These are phyloP conservation scores for Sicus ferrugineus DNA, from an alignment of 2,888 invertebrate species.

Conservation along the genomic window DNA sequence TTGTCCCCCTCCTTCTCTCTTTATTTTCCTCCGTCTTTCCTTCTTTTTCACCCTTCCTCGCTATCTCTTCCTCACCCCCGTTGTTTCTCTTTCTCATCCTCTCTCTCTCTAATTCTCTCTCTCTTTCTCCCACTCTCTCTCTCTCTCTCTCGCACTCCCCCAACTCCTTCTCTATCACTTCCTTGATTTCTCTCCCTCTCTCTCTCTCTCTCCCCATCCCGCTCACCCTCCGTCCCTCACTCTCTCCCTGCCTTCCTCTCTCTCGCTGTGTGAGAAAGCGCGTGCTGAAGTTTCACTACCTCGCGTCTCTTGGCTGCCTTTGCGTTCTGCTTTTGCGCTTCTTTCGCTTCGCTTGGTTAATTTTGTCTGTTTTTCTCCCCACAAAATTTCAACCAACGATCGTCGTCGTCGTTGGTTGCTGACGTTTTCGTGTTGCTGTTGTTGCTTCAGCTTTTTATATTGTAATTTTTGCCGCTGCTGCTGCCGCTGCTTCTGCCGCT, in stretches of 20 bases:
- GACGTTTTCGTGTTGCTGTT: not conserved
- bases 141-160: not conserved
- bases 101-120: too few relatives aligned
- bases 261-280: too few relatives aligned
- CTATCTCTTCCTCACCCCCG: too few relatives aligned
- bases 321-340: too few relatives aligned
- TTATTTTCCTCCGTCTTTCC: too few relatives aligned
- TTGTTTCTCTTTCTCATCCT: too few relatives aligned
- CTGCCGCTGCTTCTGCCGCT: not conserved
- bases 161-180: not conserved
- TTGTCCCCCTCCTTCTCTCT: too few relatives aligned
- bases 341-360: not conserved
- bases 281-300: too few relatives aligned
- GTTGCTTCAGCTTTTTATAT: not conserved
- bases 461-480: not conserved
- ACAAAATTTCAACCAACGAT: too few relatives aligned
- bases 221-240: not conserved
- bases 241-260: not conserved
- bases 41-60: too few relatives aligned
- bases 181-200: not conserved
- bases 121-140: not conserved
- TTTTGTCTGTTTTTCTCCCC: not conserved
- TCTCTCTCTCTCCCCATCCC: not conserved
- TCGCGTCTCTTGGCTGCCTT: too few relatives aligned
- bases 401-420: not conserved